Evolutionary conservation across 37 sponge, comb jelly and placozoan species (phyloP).

Genomic region (Crambe crambe): DNA sequence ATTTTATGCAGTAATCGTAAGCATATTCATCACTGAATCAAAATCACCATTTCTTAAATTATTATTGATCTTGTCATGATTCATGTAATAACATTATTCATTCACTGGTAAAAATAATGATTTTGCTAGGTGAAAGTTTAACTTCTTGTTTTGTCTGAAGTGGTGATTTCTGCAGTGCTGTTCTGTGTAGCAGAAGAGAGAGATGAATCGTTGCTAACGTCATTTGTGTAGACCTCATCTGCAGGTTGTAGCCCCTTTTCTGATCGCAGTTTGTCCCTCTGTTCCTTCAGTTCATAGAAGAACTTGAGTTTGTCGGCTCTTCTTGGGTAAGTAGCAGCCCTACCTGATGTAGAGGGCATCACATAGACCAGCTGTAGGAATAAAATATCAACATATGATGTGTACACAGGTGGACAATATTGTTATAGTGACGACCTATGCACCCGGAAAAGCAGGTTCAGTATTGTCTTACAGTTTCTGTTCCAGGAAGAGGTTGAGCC

Average conservation of each 20-base stretch:
- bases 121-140: too few relatives aligned
- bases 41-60: too few relatives aligned
- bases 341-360: constrained; percentile 89
- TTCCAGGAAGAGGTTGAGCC: constrained; percentile 65
- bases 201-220: too few relatives aligned
- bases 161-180: too few relatives aligned
- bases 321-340: constrained; percentile 79
- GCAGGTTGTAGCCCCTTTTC: not conserved
- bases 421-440: not conserved
- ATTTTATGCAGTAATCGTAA: not conserved
- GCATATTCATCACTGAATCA: too few relatives aligned
- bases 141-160: too few relatives aligned
- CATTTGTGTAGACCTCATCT: not conserved
- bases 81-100: too few relatives aligned
- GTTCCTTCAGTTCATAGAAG: constrained; percentile 74
- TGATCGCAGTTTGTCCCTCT: constrained; percentile 50
- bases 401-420: not conserved
- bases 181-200: too few relatives aligned
- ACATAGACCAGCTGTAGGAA: constrained; percentile 79
- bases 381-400: not conserved
- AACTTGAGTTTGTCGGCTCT: constrained; percentile 85
- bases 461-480: constrained; percentile 78
- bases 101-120: too few relatives aligned
- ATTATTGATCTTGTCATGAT: too few relatives aligned
- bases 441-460: too few relatives aligned